phyloP scores from a whole-genome alignment of 2,113 vertebrate genomes.

The Mirounga angustirostris region DNA sequence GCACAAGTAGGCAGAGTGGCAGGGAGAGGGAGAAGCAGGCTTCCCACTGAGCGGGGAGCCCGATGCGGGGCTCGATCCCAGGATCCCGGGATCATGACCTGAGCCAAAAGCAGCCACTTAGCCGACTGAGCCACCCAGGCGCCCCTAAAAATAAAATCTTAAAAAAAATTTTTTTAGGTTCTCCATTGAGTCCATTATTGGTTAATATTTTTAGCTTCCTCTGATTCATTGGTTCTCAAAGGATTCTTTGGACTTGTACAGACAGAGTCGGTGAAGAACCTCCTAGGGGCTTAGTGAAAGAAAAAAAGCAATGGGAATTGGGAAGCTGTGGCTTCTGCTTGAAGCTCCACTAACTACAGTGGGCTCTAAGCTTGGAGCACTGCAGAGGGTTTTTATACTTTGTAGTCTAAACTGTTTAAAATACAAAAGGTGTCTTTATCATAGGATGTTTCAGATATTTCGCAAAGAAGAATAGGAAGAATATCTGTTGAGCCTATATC shows the following conservation, averaged over 20 bases:
- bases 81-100: too few relatives aligned
- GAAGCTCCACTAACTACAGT: background rate
- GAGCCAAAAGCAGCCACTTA: too few relatives aligned
- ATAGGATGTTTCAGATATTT: background rate
- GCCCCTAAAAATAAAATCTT: background rate
- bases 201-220: conserved; percentile 31
- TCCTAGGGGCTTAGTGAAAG: background rate
- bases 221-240: background rate
- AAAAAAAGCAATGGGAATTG: background rate
- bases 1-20: too few relatives aligned
- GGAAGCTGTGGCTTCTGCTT: background rate
- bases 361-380: background rate
- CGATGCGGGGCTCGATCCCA: too few relatives aligned
- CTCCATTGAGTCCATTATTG: background rate
- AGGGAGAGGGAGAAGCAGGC: too few relatives aligned
- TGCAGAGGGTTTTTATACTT: background rate
- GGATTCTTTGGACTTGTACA: background rate
- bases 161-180: background rate
- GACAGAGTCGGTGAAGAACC: background rate
- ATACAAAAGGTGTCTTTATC: conserved; percentile 32
- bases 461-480: background rate
- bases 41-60: too few relatives aligned
- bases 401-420: background rate
- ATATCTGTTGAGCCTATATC: background rate
- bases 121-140: too few relatives aligned